These are phyloP conservation scores for Drosophila paranaensis DNA, from an alignment of 2,888 invertebrate genomes.

Conservation along the genomic window DNA sequence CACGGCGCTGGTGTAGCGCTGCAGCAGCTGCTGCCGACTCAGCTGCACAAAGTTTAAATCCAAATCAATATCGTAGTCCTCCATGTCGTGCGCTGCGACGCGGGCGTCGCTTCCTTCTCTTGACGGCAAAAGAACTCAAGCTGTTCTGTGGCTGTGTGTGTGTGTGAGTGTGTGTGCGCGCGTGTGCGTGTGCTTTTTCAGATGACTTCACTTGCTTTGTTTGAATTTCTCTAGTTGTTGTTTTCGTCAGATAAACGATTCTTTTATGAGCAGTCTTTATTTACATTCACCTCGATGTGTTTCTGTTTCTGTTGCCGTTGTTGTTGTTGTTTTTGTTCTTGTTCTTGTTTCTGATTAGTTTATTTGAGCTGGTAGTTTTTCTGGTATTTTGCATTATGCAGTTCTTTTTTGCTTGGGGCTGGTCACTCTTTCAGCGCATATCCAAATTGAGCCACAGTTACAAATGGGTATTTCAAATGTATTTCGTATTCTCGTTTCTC, in stretches of 20 bases:
- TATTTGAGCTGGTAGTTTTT: conserved; percentile 9
- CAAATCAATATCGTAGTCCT: conserved; percentile 68
- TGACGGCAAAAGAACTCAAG: not conserved
- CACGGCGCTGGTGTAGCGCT: conserved; percentile 87
- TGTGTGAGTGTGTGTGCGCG: not conserved
- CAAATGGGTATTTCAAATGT: not conserved
- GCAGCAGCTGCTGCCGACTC: conserved; percentile 83
- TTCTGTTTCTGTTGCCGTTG: conserved; percentile 22
- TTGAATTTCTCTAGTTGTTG: not conserved
- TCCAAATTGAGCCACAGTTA: not conserved
- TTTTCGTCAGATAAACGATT: not conserved
- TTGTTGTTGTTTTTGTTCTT: conserved; percentile 39
- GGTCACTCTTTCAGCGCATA: conserved; percentile 25
- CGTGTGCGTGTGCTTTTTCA: not conserved
- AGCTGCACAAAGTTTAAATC: conserved; percentile 69
- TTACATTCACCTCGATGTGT: conserved; percentile 36
- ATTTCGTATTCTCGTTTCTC: not conserved
- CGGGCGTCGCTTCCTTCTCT: conserved; percentile 19
- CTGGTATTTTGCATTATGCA: conserved; percentile 28
- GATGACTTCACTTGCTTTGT: conserved; percentile 20
- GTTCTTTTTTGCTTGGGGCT: not conserved
- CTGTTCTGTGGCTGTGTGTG: not conserved
- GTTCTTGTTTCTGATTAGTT: conserved; percentile 1
- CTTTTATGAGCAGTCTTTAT: conserved; percentile 30
- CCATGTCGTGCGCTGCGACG: conserved; percentile 49